Conservation (phyloP, 2,888 invertebrate species). For the Autographa gamma region DNA sequence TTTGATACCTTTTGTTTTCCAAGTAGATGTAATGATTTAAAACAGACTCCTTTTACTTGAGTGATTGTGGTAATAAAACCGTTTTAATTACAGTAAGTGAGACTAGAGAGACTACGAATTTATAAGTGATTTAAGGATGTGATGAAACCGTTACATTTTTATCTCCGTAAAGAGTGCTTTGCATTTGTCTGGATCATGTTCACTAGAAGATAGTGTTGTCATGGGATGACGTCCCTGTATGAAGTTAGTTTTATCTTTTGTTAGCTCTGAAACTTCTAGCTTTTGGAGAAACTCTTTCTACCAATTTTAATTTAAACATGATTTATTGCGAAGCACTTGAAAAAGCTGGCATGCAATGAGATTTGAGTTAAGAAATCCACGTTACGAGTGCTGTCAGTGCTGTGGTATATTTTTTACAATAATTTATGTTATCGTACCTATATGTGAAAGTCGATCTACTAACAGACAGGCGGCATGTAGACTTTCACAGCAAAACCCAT, state of each 20-base stretch:
- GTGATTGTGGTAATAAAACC: neutral
- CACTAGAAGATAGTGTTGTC: slow-evolving; percentile 37
- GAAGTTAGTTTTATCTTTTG: slow-evolving; percentile 21
- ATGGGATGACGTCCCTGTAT: slow-evolving; percentile 13
- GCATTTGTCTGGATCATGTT: slow-evolving; percentile 42
- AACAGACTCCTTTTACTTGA: neutral
- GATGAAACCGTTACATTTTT: slow-evolving; percentile 18
- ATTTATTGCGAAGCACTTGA: slow-evolving; percentile 15
- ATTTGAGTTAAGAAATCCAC: slow-evolving; percentile 11
- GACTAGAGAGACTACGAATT: neutral
- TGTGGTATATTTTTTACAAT: too few relatives aligned
- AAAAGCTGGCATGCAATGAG: neutral
- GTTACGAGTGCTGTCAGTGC: neutral
- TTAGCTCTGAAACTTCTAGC: too few relatives aligned
- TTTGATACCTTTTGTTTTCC: neutral
- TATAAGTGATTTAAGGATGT: neutral
- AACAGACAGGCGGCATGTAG: too few relatives aligned
- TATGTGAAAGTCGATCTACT: too few relatives aligned
- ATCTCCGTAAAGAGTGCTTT: slow-evolving; percentile 34
- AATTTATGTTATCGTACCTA: too few relatives aligned
- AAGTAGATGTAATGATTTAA: neutral
- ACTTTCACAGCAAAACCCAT: too few relatives aligned
- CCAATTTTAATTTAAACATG: slow-evolving; percentile 11
- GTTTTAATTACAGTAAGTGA: neutral
- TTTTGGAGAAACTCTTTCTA: too few relatives aligned